Evolutionary conservation across 1,140 invertebrate genomes (phyloP).

Genomic region (Bombus confusus): DNA sequence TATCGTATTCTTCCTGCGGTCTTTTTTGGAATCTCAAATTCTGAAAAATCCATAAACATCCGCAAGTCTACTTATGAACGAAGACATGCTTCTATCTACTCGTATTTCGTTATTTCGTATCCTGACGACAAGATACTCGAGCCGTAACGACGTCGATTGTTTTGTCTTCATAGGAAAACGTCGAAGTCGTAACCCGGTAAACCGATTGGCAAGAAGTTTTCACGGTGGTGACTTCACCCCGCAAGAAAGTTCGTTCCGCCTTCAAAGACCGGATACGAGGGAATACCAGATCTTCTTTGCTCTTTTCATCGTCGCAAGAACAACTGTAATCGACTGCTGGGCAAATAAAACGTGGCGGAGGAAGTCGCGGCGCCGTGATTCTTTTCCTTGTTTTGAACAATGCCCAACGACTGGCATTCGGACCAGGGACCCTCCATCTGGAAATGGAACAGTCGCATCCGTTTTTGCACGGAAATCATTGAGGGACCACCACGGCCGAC

Average conservation of each 20-base stretch:
- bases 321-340: constrained; percentile 50
- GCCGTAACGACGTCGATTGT: neutral
- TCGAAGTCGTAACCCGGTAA: constrained; percentile 36
- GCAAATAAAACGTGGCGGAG: constrained; percentile 51
- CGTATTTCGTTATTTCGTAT: neutral
- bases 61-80: too few species aligned
- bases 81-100: neutral
- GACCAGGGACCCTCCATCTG: constrained; percentile 45
- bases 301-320: constrained; percentile 6
- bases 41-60: too few species aligned
- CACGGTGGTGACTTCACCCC: neutral
- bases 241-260: neutral
- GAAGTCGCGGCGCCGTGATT: constrained; percentile 53
- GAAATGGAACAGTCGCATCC: constrained; percentile 52
- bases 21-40: too few species aligned
- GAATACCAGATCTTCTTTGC: neutral
- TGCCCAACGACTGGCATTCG: constrained; percentile 5
- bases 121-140: constrained; percentile 5
- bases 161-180: constrained; percentile 3
- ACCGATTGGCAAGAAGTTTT: constrained; percentile 20
- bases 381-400: constrained; percentile 62
- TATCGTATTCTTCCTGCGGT: too few species aligned
- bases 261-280: neutral
- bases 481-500: constrained; percentile 49
- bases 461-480: constrained; percentile 70